These are phyloP conservation scores for Stictonetta naevosa DNA, from an alignment of 2,113 vertebrate genomes.

Conservation along the genomic window DNA sequence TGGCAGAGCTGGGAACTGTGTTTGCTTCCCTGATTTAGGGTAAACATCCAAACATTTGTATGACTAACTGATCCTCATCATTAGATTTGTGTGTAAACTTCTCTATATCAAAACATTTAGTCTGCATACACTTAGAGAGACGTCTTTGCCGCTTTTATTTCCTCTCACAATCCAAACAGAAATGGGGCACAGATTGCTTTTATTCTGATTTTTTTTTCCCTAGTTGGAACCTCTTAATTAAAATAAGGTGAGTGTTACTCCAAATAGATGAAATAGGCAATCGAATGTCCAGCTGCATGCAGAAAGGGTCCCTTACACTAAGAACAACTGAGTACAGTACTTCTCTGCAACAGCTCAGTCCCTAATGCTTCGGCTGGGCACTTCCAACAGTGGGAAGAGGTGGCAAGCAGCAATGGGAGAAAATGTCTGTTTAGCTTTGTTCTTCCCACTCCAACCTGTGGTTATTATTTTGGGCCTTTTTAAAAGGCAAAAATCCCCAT, in stretches of 20 bases:
- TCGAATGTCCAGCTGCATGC: neutral
- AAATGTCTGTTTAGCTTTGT: neutral
- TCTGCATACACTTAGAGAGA: neutral
- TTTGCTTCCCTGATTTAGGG: neutral
- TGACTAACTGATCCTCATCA: constrained; percentile 25
- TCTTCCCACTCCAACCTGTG: neutral
- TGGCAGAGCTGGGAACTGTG: neutral
- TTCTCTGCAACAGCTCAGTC: neutral
- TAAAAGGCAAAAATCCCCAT: neutral
- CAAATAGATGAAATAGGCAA: neutral
- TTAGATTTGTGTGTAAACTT: neutral
- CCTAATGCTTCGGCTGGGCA: neutral
- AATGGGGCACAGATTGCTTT: neutral
- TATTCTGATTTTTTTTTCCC: neutral
- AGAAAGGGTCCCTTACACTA: neutral
- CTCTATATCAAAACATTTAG: neutral
- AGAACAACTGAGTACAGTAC: neutral
- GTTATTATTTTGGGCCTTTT: neutral
- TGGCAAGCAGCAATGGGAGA: neutral
- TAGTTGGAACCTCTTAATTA: neutral
- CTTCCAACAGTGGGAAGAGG: neutral
- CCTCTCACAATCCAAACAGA: neutral
- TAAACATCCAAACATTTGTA: constrained; percentile 15
- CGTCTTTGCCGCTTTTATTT: neutral
- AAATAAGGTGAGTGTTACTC: neutral